Percentiles rank a stretch among this genome's conserved stretches.
Evolutionary conservation across 2,797 vertebrate species (phyloP).

Genomic region (Mormyrops attenuatus): DNA sequence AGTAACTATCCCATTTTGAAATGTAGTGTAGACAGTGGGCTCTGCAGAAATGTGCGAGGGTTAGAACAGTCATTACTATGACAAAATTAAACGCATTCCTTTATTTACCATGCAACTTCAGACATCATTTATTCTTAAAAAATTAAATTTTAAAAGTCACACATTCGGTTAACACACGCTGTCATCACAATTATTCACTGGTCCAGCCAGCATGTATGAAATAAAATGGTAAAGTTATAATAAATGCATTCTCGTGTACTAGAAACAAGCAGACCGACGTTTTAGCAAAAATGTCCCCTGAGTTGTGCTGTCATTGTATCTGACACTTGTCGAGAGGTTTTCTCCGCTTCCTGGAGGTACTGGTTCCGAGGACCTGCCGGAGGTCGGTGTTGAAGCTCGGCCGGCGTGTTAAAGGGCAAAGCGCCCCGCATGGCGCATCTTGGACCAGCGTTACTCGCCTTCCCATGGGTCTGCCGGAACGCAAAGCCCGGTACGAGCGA

Average conservation of each 20-base stretch:
- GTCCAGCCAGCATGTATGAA: constrained; percentile 62
- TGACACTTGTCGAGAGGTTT: constrained; percentile 64
- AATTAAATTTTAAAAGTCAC: neutral
- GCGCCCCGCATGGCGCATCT: constrained; percentile 52
- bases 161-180: neutral
- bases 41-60: neutral
- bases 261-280: constrained; percentile 22
- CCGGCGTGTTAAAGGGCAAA: constrained; percentile 57
- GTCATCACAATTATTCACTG: constrained; percentile 39
- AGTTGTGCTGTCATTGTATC: constrained; percentile 59
- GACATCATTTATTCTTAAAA: neutral
- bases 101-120: constrained; percentile 6
- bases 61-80: neutral
- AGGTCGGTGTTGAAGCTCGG: constrained; percentile 66
- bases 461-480: constrained; percentile 39
- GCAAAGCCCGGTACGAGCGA: constrained; percentile 52
- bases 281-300: constrained; percentile 23
- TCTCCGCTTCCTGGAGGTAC: constrained; percentile 46
- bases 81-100: constrained; percentile 3
- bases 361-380: constrained; percentile 58
- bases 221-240: constrained; percentile 45
- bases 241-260: constrained; percentile 55
- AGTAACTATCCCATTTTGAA: neutral
- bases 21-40: neutral
- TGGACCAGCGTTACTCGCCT: constrained; percentile 30